phyloP scores from a whole-genome alignment of 2,113 vertebrate genomes.

The Cygnus atratus region DNA sequence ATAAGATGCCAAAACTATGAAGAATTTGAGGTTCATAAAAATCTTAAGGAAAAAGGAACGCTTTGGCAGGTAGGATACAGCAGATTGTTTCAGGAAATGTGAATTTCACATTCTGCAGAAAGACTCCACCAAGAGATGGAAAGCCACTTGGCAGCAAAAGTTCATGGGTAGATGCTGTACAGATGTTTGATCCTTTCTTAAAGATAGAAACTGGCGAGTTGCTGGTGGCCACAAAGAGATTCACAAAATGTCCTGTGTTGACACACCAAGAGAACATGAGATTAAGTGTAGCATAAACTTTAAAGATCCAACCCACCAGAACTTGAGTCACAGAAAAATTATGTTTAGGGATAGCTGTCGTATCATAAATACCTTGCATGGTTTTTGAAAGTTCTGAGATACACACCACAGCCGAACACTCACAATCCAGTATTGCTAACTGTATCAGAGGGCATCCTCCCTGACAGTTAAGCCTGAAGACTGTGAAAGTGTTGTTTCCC shows the following conservation, averaged over 20 bases:
- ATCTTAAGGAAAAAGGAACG: neutral
- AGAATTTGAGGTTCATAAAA: neutral
- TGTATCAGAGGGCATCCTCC: neutral
- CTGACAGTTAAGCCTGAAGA: neutral
- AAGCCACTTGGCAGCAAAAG: neutral
- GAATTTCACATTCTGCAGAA: neutral
- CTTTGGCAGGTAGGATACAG: neutral
- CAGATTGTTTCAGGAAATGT: neutral
- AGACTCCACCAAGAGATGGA: neutral
- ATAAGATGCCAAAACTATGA: neutral
- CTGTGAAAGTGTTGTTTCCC: neutral
- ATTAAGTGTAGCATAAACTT: neutral
- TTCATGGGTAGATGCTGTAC: neutral
- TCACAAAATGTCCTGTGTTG: neutral
- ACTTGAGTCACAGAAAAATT: neutral
- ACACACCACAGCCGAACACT: neutral
- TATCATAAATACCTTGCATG: neutral
- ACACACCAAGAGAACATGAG: neutral
- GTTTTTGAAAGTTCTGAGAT: neutral
- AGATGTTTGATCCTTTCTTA: neutral
- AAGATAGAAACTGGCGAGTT: neutral
- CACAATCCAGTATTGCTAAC: neutral
- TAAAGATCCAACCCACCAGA: neutral
- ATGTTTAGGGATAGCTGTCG: rapidly evolving
- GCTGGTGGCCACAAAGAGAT: neutral